These are phyloP conservation scores for Toxotes jaculatrix DNA, from an alignment of 2,113 vertebrate species.

Conservation along the genomic window DNA sequence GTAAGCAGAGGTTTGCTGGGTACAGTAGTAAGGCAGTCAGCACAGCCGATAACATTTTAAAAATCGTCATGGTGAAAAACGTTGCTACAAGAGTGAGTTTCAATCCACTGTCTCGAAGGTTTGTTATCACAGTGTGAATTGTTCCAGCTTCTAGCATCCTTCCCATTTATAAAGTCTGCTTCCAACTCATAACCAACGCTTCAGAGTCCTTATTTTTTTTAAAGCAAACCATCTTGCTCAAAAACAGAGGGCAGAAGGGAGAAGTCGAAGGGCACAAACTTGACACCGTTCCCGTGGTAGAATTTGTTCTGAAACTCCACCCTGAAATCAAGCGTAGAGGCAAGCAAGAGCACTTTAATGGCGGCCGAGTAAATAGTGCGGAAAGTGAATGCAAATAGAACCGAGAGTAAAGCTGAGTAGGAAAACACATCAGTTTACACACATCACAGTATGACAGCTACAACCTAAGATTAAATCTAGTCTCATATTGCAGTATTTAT, in stretches of 20 bases:
- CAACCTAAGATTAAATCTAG: not conserved
- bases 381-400: not conserved
- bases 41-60: conserved; percentile 65
- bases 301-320: conserved; percentile 99
- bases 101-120: conserved; percentile 63
- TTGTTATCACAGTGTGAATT: conserved; percentile 77
- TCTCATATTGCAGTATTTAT: not conserved
- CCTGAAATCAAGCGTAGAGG: conserved; percentile 81
- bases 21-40: conserved; percentile 78
- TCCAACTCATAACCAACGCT: not conserved
- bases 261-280: conserved; percentile 96
- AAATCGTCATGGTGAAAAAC: conserved; percentile 69
- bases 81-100: conserved; percentile 77
- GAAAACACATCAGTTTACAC: not conserved
- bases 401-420: not conserved
- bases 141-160: conserved; percentile 57
- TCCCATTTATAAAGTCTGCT: conserved; percentile 41
- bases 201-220: conserved; percentile 30
- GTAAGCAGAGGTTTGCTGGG: conserved; percentile 69
- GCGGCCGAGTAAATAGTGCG: not conserved
- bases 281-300: conserved; percentile 93
- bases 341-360: not conserved
- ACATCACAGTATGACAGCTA: not conserved
- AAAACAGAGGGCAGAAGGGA: conserved; percentile 90
- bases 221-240: conserved; percentile 85